phyloP scores from a whole-genome alignment of 2,113 vertebrate genomes.

The Mungos mungo region DNA sequence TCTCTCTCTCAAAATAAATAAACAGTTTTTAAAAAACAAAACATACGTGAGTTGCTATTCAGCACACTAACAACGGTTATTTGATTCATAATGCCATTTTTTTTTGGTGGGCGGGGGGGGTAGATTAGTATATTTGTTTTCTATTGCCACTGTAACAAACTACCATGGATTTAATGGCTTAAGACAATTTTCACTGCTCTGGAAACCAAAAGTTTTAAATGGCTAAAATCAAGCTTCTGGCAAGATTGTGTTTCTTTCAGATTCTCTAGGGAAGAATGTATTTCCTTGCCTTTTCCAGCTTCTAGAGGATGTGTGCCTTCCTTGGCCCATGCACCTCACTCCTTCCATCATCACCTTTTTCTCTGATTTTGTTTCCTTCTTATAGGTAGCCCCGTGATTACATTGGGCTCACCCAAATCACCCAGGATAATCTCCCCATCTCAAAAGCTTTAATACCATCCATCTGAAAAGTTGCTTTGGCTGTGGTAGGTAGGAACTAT shows the following conservation, averaged over 20 bases:
- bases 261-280: background rate
- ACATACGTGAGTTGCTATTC: background rate
- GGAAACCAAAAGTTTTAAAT: background rate
- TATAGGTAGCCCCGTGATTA: background rate
- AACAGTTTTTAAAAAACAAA: background rate
- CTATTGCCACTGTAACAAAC: background rate
- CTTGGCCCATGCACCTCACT: background rate
- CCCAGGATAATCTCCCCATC: background rate
- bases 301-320: background rate
- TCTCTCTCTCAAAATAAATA: too few species aligned
- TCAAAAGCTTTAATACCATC: background rate
- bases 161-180: background rate
- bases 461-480: background rate
- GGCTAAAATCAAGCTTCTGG: background rate
- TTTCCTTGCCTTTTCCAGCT: background rate
- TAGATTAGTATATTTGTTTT: background rate
- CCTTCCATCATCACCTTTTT: background rate
- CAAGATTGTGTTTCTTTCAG: background rate
- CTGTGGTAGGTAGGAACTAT: background rate
- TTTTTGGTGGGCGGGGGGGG: background rate
- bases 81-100: background rate
- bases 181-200: background rate
- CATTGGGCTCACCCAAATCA: background rate
- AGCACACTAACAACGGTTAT: background rate
- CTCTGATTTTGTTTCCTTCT: background rate